Evolutionary conservation across 2,113 vertebrate genomes (phyloP).

Genomic region (Microcebus ravelobensis): DNA sequence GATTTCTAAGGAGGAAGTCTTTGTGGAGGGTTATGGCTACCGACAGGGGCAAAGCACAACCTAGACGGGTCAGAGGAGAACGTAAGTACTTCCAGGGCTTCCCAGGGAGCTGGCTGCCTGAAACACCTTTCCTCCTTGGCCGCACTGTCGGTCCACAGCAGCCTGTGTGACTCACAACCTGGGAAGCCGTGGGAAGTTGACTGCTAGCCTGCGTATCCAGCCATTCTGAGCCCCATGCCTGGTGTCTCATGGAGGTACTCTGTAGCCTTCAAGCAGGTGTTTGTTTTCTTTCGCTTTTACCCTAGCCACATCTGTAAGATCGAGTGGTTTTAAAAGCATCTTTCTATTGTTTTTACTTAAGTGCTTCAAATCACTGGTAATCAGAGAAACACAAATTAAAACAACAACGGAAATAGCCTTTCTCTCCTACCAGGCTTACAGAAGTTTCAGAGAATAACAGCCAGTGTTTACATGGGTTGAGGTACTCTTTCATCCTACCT

Average conservation of each 20-base stretch:
- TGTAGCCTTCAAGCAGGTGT: neutral
- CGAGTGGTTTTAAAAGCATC: neutral
- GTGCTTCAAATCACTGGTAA: neutral
- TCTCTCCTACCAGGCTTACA: neutral
- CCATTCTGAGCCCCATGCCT: neutral
- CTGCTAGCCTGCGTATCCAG: rapidly evolving
- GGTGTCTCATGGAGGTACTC: neutral
- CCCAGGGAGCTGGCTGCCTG: neutral
- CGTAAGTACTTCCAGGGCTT: rapidly evolving
- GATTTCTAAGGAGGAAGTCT: neutral
- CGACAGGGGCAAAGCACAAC: rapidly evolving
- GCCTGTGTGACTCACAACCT: too few relatives aligned
- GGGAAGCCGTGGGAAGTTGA: neutral
- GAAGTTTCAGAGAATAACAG: neutral
- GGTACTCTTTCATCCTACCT: neutral
- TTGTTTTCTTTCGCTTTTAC: too few relatives aligned
- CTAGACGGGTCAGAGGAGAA: neutral
- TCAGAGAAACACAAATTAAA: neutral
- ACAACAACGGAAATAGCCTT: neutral
- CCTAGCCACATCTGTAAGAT: too few relatives aligned
- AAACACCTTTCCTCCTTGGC: neutral
- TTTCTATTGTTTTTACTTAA: neutral
- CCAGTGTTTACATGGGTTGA: neutral
- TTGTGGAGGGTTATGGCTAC: neutral
- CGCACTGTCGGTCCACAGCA: neutral